Conservation (phyloP, 2,113 vertebrate species). For the Hypomesus transpacificus region DNA sequence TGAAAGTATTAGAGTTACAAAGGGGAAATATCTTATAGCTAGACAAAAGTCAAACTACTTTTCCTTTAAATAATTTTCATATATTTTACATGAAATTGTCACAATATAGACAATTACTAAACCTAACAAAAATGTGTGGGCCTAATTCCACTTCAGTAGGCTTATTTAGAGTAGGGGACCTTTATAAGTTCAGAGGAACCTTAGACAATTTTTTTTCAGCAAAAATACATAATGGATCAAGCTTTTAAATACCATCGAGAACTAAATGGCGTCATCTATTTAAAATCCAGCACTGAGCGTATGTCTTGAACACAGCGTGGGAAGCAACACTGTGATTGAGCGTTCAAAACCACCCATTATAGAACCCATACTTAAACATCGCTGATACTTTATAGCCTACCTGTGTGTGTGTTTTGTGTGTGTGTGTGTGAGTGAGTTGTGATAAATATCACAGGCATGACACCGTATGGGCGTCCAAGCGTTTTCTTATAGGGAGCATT, state of each 20-base stretch:
- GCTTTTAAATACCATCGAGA: slow-evolving; percentile 19
- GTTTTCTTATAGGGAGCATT: slow-evolving; percentile 39
- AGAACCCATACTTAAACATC: background rate
- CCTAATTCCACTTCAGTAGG: no score
- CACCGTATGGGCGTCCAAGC: slow-evolving; percentile 39
- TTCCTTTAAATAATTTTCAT: no score
- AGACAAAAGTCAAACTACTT: no score
- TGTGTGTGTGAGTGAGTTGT: slow-evolving; percentile 3
- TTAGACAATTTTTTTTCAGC: background rate
- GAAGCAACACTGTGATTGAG: background rate
- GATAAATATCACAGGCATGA: slow-evolving; percentile 37
- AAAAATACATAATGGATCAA: slow-evolving; percentile 27
- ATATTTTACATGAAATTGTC: no score
- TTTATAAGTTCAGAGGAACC: no score
- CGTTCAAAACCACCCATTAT: background rate
- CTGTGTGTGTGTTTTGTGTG: slow-evolving; percentile 19
- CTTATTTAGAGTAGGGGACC: no score
- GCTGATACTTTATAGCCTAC: background rate
- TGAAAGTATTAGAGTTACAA: no score
- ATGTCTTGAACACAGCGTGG: background rate
- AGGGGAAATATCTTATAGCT: no score
- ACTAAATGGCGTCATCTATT: slow-evolving; percentile 20
- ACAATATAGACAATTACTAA: no score
- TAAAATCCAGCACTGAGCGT: slow-evolving; percentile 47
- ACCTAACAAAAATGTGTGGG: no score